These are phyloP conservation scores for Apus apus DNA, from an alignment of 2,113 vertebrate species.

Conservation along the genomic window DNA sequence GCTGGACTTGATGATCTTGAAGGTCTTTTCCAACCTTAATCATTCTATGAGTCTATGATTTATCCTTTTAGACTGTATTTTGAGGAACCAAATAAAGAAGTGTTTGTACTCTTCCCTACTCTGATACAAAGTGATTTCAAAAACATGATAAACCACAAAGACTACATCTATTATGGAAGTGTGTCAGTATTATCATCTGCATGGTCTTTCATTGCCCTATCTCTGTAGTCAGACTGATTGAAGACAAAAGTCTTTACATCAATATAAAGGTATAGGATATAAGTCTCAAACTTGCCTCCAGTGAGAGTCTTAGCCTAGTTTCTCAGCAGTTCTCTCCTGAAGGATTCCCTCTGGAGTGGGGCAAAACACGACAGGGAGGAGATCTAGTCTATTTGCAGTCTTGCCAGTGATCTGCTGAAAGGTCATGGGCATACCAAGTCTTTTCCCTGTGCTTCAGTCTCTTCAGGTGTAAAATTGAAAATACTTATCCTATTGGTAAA, in stretches of 20 bases:
- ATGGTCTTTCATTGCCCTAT: not conserved
- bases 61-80: not conserved
- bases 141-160: not conserved
- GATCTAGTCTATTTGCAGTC: not conserved
- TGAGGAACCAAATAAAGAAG: not conserved
- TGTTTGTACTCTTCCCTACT: not conserved
- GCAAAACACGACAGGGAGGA: not conserved
- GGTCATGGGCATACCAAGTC: not conserved
- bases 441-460: not conserved
- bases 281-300: not conserved
- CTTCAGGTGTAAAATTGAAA: not conserved
- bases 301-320: not conserved
- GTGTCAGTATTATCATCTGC: not conserved
- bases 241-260: not conserved
- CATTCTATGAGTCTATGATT: not conserved
- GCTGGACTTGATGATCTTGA: too few species aligned
- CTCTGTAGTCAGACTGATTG: not conserved
- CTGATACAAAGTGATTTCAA: not conserved
- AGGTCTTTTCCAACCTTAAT: too few species aligned
- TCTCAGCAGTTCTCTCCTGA: not conserved
- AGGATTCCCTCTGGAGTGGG: not conserved
- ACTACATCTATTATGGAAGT: not conserved
- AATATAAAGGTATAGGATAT: not conserved
- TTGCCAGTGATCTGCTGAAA: not conserved
- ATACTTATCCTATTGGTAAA: not conserved